Evolutionary conservation across 2,888 invertebrate species (phyloP).

Genomic region (Drosophila borealis): DNA sequence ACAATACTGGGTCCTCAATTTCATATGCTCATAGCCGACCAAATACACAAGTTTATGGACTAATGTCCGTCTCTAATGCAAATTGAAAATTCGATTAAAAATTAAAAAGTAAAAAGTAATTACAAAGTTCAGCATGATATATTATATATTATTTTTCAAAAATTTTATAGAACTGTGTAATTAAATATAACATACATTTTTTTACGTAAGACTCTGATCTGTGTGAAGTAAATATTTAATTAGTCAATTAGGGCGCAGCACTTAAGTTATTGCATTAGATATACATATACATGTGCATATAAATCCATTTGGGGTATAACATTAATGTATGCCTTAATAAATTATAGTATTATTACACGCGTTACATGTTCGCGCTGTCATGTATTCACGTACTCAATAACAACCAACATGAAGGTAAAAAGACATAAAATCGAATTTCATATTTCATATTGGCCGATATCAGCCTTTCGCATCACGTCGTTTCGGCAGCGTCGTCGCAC

Average conservation of each 20-base stretch:
- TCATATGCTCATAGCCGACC: slow-evolving; percentile 47
- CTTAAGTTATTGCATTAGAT: slow-evolving; percentile 7
- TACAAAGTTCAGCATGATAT: too few relatives aligned
- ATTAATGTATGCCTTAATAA: slow-evolving; percentile 58
- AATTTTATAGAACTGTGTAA: neutral
- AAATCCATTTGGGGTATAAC: slow-evolving; percentile 5
- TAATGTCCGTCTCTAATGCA: slow-evolving; percentile 2
- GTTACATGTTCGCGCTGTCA: slow-evolving; percentile 59
- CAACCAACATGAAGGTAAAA: slow-evolving; percentile 54
- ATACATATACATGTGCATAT: neutral
- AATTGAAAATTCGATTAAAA: slow-evolving; percentile 57
- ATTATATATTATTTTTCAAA: too few relatives aligned
- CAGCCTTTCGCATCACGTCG: slow-evolving; percentile 62
- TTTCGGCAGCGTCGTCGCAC: slow-evolving; percentile 31
- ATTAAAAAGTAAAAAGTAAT: too few relatives aligned
- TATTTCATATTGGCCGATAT: slow-evolving; percentile 67
- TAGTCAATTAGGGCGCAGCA: slow-evolving; percentile 1
- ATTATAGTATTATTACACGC: slow-evolving; percentile 65
- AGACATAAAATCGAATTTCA: slow-evolving; percentile 73
- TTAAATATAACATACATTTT: too few relatives aligned
- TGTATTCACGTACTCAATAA: slow-evolving; percentile 67
- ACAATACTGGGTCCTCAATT: slow-evolving; percentile 8
- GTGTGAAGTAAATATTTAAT: neutral
- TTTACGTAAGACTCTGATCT: too few relatives aligned
- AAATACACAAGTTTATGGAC: slow-evolving; percentile 21